Percentiles rank a stretch among this genome's conserved stretches.
Evolutionary conservation across 1,140 invertebrate genomes (phyloP).

Genomic region (Heliothis subflexa): DNA sequence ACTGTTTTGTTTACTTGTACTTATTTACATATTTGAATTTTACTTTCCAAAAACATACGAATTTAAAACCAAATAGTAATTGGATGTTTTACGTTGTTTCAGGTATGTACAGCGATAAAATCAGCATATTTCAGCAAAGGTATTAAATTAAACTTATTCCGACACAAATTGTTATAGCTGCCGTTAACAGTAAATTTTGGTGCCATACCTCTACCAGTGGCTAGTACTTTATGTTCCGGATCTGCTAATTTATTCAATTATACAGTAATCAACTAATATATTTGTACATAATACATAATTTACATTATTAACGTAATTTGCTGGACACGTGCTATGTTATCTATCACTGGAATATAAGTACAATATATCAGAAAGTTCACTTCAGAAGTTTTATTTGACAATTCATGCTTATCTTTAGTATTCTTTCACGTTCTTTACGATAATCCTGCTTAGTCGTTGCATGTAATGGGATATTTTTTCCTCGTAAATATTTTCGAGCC

Average conservation of each 20-base stretch:
- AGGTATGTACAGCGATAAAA: slow-evolving; percentile 53
- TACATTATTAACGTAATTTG: slow-evolving; percentile 24
- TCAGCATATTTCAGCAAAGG: slow-evolving; percentile 9
- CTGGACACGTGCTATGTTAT: not conserved
- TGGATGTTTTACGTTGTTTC: slow-evolving; percentile 48
- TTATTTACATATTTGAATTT: no score
- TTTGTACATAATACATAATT: slow-evolving; percentile 29
- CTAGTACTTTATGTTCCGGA: slow-evolving; percentile 14
- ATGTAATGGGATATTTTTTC: slow-evolving; percentile 8
- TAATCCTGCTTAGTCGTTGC: not conserved
- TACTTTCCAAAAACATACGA: no score
- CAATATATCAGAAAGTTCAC: not conserved
- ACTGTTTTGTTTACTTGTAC: slow-evolving; percentile 1
- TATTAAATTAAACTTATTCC: slow-evolving; percentile 14
- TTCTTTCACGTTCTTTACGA: slow-evolving; percentile 6
- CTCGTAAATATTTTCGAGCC: slow-evolving; percentile 6
- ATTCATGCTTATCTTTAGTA: not conserved
- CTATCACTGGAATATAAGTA: slow-evolving; percentile 9
- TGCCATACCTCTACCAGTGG: slow-evolving; percentile 14
- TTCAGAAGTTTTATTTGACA: not conserved
- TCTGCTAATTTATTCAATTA: slow-evolving; percentile 43
- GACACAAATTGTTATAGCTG: slow-evolving; percentile 8
- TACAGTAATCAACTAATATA: slow-evolving; percentile 36
- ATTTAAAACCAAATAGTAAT: no score
- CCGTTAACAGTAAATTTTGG: slow-evolving; percentile 15